phyloP scores from a whole-genome alignment of 2,113 vertebrate genomes.

The Columba livia region DNA sequence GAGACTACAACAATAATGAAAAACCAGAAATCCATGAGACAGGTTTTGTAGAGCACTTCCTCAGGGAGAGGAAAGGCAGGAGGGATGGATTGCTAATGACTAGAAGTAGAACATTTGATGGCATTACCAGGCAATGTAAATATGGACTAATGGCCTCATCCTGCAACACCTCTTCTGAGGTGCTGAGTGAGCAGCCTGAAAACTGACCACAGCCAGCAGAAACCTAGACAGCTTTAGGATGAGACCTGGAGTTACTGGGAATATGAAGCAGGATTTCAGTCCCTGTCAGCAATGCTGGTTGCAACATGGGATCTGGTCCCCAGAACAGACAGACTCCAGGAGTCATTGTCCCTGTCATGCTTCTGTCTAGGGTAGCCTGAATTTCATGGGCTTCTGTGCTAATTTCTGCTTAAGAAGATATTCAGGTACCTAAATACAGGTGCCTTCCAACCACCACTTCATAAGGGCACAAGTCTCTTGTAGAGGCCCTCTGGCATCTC shows the following conservation, averaged over 20 bases:
- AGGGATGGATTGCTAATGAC: slow-evolving; percentile 44
- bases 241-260: not conserved
- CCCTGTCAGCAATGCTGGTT: not conserved
- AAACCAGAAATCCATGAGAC: slow-evolving; percentile 30
- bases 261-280: not conserved
- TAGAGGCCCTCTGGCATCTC: not conserved
- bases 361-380: not conserved
- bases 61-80: slow-evolving; percentile 26
- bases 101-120: slow-evolving; percentile 26
- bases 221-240: not conserved
- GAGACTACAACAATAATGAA: slow-evolving; percentile 52
- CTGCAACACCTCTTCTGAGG: not conserved
- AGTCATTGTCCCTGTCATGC: fast-evolving
- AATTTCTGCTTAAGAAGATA: not conserved
- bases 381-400: not conserved
- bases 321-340: not conserved
- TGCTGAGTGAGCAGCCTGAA: slow-evolving; percentile 13
- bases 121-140: slow-evolving; percentile 45
- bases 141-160: slow-evolving; percentile 11
- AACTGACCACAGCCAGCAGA: not conserved
- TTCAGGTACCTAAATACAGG: not conserved
- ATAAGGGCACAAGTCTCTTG: not conserved
- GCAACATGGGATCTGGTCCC: not conserved
- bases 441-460: not conserved
- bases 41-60: slow-evolving; percentile 15